Evolutionary conservation across 2,888 invertebrate genomes (phyloP), one percentile per base, ranked within the genome.

Genomic region (Kryphioiulus occultus): DNA sequence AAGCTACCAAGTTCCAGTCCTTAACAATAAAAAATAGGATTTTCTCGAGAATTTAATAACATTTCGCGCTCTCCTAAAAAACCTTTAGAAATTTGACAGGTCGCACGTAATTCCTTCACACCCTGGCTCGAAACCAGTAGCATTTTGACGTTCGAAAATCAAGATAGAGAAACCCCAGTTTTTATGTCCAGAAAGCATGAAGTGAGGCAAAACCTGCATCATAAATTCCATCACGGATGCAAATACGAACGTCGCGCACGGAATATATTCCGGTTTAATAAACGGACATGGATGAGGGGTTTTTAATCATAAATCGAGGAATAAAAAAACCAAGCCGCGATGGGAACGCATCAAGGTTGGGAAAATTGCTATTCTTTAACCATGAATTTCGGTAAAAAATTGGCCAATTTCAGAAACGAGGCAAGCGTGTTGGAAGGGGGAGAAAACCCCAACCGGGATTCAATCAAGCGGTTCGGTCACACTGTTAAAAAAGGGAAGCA

Each of bases 121-220:
- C 53, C n/a, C 53, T 4, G 53, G 53, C 9, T 53, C 53, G n/a
- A n/a, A 53, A 53, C 53, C 53, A 53, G 53, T 2, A n/a, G 19
- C n/a, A 53, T 53, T 53, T 53, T 53, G n/a, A n/a, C 53, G 9
- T 12, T 9, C 2, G n/a, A 53, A 53, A 53, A 53, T n/a, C 53
- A 53, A 53, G 53, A 53, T n/a, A 53, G 53, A 53, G 53, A 53
- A 53, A n/a, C 53, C 53, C 53, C 15, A 53, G n/a, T 53, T 53
- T 53, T 53, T 53, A 53, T 53, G 53, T 53, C 53, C 53, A 53
- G 53, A 53, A n/a, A 53, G 53, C 53, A n/a, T 53, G 53, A 53
- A 53, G 53, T 53, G 53, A 19, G 53, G n/a, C 53, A 53, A 53
- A 53, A 53, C 53, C 53, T 53, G 53, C 53, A 53, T 53, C 53